phyloP scores from a whole-genome alignment of 2,888 invertebrate genomes.

The Synanthedon andrenaeformis region DNA sequence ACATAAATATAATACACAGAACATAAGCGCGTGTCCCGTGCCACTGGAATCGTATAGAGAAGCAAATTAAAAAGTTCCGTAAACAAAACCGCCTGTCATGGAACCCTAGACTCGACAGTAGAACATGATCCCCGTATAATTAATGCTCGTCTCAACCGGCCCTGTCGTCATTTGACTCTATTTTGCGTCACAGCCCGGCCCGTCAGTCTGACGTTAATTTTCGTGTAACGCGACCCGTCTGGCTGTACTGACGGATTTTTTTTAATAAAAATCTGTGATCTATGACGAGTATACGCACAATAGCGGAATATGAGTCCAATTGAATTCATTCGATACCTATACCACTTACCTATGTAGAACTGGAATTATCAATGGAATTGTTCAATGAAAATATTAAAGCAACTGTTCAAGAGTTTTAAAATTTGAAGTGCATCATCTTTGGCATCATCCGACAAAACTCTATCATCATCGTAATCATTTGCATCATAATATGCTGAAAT shows the following conservation, averaged over 20 bases:
- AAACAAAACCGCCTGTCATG: background rate
- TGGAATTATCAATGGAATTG: background rate
- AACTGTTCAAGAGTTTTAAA: too few relatives aligned
- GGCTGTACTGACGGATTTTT: conserved; percentile 15
- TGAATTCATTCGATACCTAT: background rate
- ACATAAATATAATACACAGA: too few relatives aligned
- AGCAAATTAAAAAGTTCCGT: background rate
- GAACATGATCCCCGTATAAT: conserved; percentile 48
- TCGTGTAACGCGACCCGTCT: conserved; percentile 51
- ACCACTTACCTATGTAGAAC: too few relatives aligned
- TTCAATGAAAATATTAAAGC: background rate
- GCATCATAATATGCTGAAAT: too few relatives aligned
- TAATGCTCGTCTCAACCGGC: conserved; percentile 43
- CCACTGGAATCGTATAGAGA: too few relatives aligned
- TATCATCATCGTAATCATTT: too few relatives aligned
- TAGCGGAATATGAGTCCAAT: background rate
- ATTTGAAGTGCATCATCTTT: too few relatives aligned
- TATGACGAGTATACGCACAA: conserved; percentile 3
- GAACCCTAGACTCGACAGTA: conserved; percentile 1
- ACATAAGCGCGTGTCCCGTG: too few relatives aligned
- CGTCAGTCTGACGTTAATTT: conserved; percentile 47
- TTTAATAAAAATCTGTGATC: conserved; percentile 6
- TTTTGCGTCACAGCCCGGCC: conserved; percentile 21
- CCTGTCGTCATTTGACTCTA: conserved; percentile 28
- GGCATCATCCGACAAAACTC: too few relatives aligned